phyloP scores from a whole-genome alignment of 2,797 vertebrate species.

The Trachops cirrhosus region DNA sequence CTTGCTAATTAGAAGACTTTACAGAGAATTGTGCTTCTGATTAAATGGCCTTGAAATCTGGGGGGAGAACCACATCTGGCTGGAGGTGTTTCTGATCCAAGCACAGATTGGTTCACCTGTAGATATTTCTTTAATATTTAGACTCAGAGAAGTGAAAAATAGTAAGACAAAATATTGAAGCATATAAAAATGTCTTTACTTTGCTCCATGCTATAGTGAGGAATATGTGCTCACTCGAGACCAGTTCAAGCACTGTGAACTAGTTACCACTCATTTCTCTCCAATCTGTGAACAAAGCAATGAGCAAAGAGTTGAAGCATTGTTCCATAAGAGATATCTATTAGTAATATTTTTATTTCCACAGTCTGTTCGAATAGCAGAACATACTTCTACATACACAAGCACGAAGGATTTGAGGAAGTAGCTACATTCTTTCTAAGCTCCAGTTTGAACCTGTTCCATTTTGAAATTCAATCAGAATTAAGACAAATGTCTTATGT shows the following conservation, averaged over 20 bases:
- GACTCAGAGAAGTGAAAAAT: not conserved
- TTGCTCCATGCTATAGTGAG: not conserved
- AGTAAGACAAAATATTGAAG: not conserved
- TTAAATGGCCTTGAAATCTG: not conserved
- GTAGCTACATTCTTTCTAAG: not conserved
- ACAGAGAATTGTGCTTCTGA: not conserved
- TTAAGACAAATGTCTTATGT: not conserved
- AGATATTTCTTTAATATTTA: not conserved
- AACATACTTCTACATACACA: not conserved
- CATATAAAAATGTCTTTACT: not conserved
- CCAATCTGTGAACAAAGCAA: not conserved
- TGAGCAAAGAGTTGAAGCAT: not conserved
- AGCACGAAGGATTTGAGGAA: not conserved
- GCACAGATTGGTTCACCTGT: not conserved
- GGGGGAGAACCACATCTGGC: not conserved
- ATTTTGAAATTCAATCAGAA: slow-evolving; percentile 22
- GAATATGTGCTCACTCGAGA: not conserved
- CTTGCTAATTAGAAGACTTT: not conserved
- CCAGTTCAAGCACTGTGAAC: not conserved
- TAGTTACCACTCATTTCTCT: not conserved
- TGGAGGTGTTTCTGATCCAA: not conserved
- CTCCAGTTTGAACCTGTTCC: not conserved
- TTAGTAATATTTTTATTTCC: not conserved
- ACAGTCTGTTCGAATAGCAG: not conserved
- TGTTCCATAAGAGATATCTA: not conserved